A percentile compares a stretch with the other conserved stretches of the same genome.
Conservation (phyloP, 2,888 invertebrate species). For the Marasmarcha lunaedactyla region DNA sequence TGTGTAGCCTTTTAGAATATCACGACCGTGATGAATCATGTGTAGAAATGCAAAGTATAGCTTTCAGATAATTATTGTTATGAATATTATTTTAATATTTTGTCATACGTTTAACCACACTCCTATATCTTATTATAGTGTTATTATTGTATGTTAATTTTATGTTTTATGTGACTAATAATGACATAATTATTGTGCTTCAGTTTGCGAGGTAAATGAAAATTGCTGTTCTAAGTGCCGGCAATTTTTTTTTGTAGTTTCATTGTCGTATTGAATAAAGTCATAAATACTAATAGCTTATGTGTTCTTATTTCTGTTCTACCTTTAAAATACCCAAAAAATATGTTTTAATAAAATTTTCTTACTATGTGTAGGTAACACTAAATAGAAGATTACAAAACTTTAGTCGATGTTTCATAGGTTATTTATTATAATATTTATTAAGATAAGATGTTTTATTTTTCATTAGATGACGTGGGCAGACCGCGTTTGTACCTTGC, state of each 20-base stretch:
- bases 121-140: slow-evolving; percentile 48
- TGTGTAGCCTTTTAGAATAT: slow-evolving; percentile 63
- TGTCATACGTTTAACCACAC: slow-evolving; percentile 65
- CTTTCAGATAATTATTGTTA: slow-evolving; percentile 44
- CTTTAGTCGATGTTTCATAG: too few species aligned
- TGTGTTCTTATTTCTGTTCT: slow-evolving; percentile 26
- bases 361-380: too few species aligned
- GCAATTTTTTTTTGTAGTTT: slow-evolving; percentile 69
- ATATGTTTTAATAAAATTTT: too few species aligned
- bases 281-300: slow-evolving; percentile 56
- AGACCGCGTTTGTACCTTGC: too few species aligned
- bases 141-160: slow-evolving; percentile 46
- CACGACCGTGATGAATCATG: slow-evolving; percentile 61
- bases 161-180: slow-evolving; percentile 48
- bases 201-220: slow-evolving; percentile 60
- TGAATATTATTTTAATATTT: slow-evolving; percentile 33
- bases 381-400: too few species aligned
- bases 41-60: slow-evolving; percentile 57
- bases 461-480: too few species aligned
- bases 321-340: too few species aligned
- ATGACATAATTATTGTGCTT: slow-evolving; percentile 57
- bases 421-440: too few species aligned
- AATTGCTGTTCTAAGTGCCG: slow-evolving; percentile 66
- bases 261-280: slow-evolving; percentile 71
- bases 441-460: too few species aligned